Conservation (phyloP, 2,888 invertebrate species). For the Peribatodes rhomboidaria region DNA sequence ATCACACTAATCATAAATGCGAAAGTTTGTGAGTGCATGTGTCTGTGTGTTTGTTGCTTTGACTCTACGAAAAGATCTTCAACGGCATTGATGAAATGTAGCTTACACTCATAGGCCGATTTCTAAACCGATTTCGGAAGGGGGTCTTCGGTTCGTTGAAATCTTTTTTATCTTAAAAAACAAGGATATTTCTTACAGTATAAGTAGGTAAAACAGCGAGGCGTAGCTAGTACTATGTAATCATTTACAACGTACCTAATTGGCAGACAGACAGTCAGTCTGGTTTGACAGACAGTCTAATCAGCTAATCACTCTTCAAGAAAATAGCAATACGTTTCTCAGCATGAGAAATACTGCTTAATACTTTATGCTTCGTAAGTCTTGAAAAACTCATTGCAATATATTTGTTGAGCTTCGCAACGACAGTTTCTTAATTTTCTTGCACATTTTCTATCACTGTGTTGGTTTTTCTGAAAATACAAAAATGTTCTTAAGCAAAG, state of each 20-base stretch:
- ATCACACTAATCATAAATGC: no score
- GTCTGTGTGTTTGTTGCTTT: no score
- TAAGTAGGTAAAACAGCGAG: no score
- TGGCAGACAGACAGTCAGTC: conserved; percentile 11
- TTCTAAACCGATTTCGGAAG: no score
- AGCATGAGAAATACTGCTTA: no score
- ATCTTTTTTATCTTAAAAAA: no score
- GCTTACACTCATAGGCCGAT: no score
- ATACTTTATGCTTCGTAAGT: not conserved
- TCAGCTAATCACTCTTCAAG: conserved; percentile 12
- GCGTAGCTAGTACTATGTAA: not conserved
- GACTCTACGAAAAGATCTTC: no score
- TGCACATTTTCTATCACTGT: not conserved
- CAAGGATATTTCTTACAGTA: no score
- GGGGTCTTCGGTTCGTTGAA: no score
- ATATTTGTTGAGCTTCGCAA: not conserved
- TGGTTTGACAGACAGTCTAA: conserved; percentile 10
- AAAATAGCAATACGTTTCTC: conserved; percentile 5
- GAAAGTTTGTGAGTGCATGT: no score
- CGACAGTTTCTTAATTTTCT: conserved; percentile 1
- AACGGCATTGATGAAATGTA: no score
- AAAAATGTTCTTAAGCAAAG: not conserved
- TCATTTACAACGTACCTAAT: conserved; percentile 7
- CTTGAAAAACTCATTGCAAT: not conserved
- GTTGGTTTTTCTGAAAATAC: not conserved